Percentiles rank a stretch among this genome's conserved stretches.
Evolutionary conservation across 2,797 vertebrate genomes (phyloP).

Genomic region (Cryptoblepharus egeriae): DNA sequence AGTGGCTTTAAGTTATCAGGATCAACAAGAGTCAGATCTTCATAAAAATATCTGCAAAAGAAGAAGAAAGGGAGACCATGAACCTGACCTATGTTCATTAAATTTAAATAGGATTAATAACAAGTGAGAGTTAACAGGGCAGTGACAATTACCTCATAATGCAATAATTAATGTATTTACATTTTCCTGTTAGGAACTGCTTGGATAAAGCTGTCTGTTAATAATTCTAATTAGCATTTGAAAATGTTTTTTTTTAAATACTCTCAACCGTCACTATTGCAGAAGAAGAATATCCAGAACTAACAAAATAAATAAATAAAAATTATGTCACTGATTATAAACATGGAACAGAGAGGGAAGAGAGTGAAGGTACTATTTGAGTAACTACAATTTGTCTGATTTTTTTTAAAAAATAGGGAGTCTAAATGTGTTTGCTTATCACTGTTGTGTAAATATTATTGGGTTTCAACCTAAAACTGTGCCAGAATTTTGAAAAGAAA

Average conservation of each 20-base stretch:
- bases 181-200: conserved; percentile 42
- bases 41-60: rapidly evolving
- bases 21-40: background rate
- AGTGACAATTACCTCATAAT: conserved; percentile 35
- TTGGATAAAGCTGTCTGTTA: conserved; percentile 50
- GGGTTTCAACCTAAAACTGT: conserved; percentile 53
- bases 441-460: conserved; percentile 57
- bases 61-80: rapidly evolving
- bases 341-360: conserved; percentile 45
- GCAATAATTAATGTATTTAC: conserved; percentile 43
- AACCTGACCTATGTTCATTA: background rate
- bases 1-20: background rate
- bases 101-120: conserved; percentile 18
- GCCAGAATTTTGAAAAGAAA: conserved; percentile 26
- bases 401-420: conserved; percentile 47
- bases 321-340: conserved; percentile 61
- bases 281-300: conserved; percentile 37
- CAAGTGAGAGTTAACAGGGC: background rate
- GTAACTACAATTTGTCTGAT: conserved; percentile 60
- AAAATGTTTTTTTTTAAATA: conserved; percentile 57
- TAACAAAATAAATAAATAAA: conserved; percentile 12
- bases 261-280: conserved; percentile 50
- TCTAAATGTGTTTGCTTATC: conserved; percentile 51
- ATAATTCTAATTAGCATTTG: conserved; percentile 66
- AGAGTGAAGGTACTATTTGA: conserved; percentile 55